phyloP scores from a whole-genome alignment of 2,113 vertebrate genomes.

The Balaeniceps rex region DNA sequence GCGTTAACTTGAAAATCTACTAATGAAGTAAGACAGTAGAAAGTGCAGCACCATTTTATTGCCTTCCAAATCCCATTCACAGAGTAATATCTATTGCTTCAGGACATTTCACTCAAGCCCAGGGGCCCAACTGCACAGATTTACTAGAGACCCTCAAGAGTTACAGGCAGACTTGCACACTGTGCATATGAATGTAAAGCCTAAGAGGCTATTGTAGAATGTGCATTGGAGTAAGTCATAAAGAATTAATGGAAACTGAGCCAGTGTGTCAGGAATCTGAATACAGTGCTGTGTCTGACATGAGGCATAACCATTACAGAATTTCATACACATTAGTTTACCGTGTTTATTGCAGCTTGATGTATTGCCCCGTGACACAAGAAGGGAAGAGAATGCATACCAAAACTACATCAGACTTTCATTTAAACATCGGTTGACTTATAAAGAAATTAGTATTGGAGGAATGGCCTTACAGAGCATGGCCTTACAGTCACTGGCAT shows the following conservation, averaged over 20 bases:
- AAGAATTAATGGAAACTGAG: neutral
- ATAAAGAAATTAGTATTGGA: neutral
- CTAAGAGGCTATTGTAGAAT: neutral
- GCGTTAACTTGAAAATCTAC: neutral
- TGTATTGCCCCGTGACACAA: neutral
- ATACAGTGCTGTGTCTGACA: neutral
- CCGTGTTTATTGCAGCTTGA: neutral
- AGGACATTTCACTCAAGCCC: neutral
- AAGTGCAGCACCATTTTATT: neutral
- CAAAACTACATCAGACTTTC: neutral
- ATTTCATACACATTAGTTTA: neutral
- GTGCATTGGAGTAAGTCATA: neutral
- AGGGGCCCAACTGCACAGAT: neutral
- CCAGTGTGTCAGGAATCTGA: neutral
- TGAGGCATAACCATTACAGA: neutral
- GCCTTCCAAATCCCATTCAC: neutral
- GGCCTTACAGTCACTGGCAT: neutral
- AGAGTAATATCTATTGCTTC: neutral
- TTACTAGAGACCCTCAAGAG: neutral
- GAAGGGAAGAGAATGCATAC: neutral
- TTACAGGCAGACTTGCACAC: neutral
- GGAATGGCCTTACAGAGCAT: neutral
- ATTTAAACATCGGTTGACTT: neutral
- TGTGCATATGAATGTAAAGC: neutral
- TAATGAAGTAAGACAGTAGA: neutral